These are phyloP conservation scores for Paramisgurnus dabryanus DNA, from an alignment of 2,113 vertebrate genomes.

Conservation along the genomic window DNA sequence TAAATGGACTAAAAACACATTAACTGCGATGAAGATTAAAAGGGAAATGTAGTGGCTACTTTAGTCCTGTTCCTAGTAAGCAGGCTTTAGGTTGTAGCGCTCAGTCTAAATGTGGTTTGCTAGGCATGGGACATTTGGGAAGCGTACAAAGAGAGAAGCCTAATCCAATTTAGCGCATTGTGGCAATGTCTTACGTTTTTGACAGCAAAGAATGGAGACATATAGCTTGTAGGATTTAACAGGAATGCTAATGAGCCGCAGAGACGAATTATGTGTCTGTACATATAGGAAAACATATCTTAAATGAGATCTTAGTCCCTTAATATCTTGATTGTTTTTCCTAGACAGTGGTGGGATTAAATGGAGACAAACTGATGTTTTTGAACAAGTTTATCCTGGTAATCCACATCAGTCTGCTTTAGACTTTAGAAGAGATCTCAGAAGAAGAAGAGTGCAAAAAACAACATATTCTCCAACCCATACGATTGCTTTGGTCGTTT, in stretches of 20 bases:
- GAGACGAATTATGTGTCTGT: neutral
- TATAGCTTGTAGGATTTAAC: conserved; percentile 21
- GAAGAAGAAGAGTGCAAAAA: no score
- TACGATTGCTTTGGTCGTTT: no score
- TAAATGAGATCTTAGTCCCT: neutral
- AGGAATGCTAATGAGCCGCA: conserved; percentile 6
- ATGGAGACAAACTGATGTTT: no score
- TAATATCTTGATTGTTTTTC: no score
- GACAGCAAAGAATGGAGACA: neutral
- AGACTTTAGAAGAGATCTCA: no score
- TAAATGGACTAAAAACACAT: conserved; percentile 30
- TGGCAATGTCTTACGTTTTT: conserved; percentile 17
- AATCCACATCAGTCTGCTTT: no score
- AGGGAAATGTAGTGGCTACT: neutral
- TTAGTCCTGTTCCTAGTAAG: neutral
- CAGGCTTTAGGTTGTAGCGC: conserved; percentile 21
- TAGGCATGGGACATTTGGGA: conserved; percentile 19
- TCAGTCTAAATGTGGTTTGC: conserved; percentile 11
- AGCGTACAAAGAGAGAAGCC: conserved; percentile 21
- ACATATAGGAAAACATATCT: neutral
- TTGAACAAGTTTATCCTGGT: no score
- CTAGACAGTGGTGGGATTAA: no score
- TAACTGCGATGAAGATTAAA: conserved; percentile 29
- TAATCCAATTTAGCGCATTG: conserved; percentile 42
- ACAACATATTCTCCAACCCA: no score